These are phyloP conservation scores for Apodemia duryi DNA, from an alignment of 2,888 invertebrate genomes.

Conservation along the genomic window DNA sequence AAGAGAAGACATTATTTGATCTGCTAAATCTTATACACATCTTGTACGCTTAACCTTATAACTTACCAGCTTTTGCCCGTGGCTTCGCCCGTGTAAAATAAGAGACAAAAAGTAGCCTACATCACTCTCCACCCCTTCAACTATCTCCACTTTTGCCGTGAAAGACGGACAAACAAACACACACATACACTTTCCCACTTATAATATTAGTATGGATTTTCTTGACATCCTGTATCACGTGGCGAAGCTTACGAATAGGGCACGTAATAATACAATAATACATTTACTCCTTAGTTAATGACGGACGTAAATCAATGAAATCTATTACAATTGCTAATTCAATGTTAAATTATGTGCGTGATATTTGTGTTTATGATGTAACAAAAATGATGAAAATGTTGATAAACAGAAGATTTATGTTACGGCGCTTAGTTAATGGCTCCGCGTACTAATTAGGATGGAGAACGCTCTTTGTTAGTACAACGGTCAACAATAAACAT, in stretches of 20 bases:
- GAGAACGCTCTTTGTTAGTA: conserved; percentile 37
- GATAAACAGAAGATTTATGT: conserved; percentile 36
- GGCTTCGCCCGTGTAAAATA: too few species aligned
- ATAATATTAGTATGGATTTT: too few species aligned
- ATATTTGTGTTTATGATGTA: conserved; percentile 34
- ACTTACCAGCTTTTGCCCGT: neutral
- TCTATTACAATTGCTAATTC: conserved; percentile 21
- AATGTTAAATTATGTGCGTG: conserved; percentile 22
- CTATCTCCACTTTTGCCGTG: too few species aligned
- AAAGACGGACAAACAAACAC: too few species aligned
- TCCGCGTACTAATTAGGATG: conserved; percentile 39
- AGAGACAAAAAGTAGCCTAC: too few species aligned
- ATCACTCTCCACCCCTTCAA: too few species aligned
- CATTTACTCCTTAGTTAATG: conserved; percentile 1
- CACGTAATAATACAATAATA: conserved; percentile 7
- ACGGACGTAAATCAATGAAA: conserved; percentile 22
- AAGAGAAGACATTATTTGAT: neutral
- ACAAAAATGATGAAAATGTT: conserved; percentile 35
- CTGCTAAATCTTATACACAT: neutral
- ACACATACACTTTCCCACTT: too few species aligned
- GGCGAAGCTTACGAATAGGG: neutral
- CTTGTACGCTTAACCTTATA: neutral
- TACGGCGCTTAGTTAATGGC: conserved; percentile 40
- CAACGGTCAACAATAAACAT: conserved; percentile 19
- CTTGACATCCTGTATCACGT: neutral